Conservation (phyloP, 2,888 invertebrate genomes). For the Buathra laborator region DNA sequence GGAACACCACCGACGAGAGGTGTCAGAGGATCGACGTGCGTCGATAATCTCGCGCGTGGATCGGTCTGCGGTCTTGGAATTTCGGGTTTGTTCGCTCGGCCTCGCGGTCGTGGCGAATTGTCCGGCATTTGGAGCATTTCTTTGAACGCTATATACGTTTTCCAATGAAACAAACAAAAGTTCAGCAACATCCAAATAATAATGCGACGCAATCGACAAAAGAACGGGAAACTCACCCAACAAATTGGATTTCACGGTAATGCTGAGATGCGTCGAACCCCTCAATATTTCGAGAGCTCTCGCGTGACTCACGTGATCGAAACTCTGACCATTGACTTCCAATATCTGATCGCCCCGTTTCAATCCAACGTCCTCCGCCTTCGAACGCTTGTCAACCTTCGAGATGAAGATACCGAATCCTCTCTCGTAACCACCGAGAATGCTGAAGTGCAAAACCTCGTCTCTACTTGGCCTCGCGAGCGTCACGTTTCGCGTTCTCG, state of each 20-base stretch:
- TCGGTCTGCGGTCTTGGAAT: conserved; percentile 86
- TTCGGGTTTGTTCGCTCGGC: conserved; percentile 86
- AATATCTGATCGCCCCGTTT: conserved; percentile 99
- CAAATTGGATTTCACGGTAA: conserved; percentile 98
- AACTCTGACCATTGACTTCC: conserved; percentile 98
- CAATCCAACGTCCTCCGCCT: conserved; percentile 97
- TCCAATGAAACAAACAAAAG: neutral
- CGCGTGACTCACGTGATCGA: conserved; percentile 96
- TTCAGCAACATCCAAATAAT: neutral
- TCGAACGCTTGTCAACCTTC: conserved; percentile 96
- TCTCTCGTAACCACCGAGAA: conserved; percentile 97
- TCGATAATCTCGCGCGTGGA: conserved; percentile 92
- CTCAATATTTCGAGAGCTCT: conserved; percentile 97
- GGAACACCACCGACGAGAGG: conserved; percentile 81
- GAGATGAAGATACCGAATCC: conserved; percentile 98
- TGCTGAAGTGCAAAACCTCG: conserved; percentile 96
- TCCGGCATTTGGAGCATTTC: conserved; percentile 92
- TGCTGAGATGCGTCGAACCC: conserved; percentile 97
- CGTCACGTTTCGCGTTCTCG: conserved; percentile 95
- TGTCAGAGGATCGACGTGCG: conserved; percentile 89
- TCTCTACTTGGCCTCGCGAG: conserved; percentile 96
- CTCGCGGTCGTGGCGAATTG: conserved; percentile 92
- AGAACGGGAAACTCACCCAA: conserved; percentile 87
- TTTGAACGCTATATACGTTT: conserved; percentile 86
- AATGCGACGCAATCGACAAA: neutral